Evolutionary conservation across 2,113 vertebrate species (phyloP), one percentile per base, ranked within the genome.

Genomic region (Charina bottae): DNA sequence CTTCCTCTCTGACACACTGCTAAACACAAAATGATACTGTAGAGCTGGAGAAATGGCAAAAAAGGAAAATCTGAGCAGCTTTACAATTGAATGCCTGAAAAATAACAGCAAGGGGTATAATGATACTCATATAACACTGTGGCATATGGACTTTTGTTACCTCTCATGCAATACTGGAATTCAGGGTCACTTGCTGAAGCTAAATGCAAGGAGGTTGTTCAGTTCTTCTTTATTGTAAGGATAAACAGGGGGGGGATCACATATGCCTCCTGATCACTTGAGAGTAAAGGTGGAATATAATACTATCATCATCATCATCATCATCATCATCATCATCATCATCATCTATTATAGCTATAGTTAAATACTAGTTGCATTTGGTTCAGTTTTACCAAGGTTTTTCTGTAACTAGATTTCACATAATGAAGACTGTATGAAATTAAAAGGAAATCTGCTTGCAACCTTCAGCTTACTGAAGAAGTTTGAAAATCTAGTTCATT

Each of bases 401-500:
- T 26, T 59, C 42, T 59, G 33, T 33, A 78, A 37, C 7, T 78
- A 37, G 72, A 78, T 78, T 78, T 78, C 33, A 78, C 17, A 87
- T 56, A 58, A 58, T 42, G 33, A 59, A 13, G 33, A 6, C n/a
- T 33, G 55, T 26, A 28, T 54, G 21, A 59, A 59, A 91, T 24
- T 56, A 85, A 85, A 46, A 59, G 28, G 26, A 92, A 86, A 42
- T 72, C 84, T 68, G 62, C n/a, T 68, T 10, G 15, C n/a, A 86
- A 54, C n/a, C 59, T 37, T 21, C 83, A 87, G 59, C 23, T 86
- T 55, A 56, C 4, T 42, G 83, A 68, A 37, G 28, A 68, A 6
- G 33, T 90, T 26, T 59, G 62, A 91, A 91, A 85, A 86, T 85
- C 21, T 68, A 17, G 46, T 90, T 60, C 83, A 62, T 11, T 90